These are phyloP conservation scores for Sycophila texana DNA, from an alignment of 2,888 invertebrate species.

Conservation along the genomic window DNA sequence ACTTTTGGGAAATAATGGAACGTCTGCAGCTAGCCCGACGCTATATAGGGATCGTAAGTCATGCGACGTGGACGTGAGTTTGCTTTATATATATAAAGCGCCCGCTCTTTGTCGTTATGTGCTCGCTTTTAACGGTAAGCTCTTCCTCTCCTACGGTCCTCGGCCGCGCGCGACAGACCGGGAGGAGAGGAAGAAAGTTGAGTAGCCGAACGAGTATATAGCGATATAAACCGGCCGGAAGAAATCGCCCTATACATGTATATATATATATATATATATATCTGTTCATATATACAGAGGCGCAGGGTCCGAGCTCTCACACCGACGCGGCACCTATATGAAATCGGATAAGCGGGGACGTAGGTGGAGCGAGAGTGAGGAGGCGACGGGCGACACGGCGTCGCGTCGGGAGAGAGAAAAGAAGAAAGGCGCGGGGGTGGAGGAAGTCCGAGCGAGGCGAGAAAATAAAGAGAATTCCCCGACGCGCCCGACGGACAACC, in stretches of 20 bases:
- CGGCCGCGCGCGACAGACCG: background rate
- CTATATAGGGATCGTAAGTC: slow-evolving; percentile 55
- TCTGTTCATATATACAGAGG: background rate
- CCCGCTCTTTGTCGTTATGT: slow-evolving; percentile 51
- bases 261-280: background rate
- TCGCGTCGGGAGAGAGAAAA: background rate
- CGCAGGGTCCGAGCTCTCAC: background rate
- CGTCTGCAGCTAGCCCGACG: slow-evolving; percentile 49
- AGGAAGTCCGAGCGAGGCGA: background rate
- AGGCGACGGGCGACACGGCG: slow-evolving; percentile 16
- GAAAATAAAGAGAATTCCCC: slow-evolving; percentile 45
- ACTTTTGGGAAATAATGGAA: slow-evolving; percentile 62
- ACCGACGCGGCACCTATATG: background rate
- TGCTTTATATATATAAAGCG: slow-evolving; percentile 38
- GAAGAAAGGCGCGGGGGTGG: background rate
- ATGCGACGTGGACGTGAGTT: slow-evolving; percentile 54
- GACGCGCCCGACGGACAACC: slow-evolving; percentile 39
- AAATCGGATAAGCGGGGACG: slow-evolving; percentile 37
- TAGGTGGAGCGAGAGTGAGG: background rate
- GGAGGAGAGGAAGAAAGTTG: slow-evolving; percentile 32
- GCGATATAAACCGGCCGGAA: slow-evolving; percentile 33
- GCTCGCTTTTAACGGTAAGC: slow-evolving; percentile 47
- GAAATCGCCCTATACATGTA: slow-evolving; percentile 15
- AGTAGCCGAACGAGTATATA: slow-evolving; percentile 25
- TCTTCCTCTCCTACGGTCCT: slow-evolving; percentile 14